Evolutionary conservation across 2,113 vertebrate species (phyloP).

Genomic region (Myanophis thanlyinensis): DNA sequence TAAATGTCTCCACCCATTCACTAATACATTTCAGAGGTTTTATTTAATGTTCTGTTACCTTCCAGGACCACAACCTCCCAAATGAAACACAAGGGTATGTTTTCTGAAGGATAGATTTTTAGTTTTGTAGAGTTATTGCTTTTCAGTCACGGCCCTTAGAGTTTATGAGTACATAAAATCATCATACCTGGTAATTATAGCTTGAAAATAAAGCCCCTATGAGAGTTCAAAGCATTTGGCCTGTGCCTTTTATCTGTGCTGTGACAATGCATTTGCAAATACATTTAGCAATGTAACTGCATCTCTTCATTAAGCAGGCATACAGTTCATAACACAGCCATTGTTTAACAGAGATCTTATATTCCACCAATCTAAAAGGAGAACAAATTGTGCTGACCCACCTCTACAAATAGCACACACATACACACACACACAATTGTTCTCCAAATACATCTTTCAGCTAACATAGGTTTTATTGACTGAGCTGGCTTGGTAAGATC

Average conservation of each 20-base stretch:
- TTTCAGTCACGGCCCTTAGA: neutral
- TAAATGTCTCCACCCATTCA: neutral
- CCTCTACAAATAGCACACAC: neutral
- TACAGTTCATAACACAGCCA: neutral
- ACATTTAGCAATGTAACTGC: neutral
- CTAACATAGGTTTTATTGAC: neutral
- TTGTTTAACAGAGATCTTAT: neutral
- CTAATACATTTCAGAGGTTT: neutral
- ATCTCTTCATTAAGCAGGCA: neutral
- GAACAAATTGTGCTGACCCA: neutral
- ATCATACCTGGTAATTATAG: constrained; percentile 8
- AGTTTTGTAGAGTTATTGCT: neutral
- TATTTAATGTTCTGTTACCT: neutral
- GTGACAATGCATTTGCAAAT: neutral
- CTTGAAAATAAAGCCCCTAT: neutral
- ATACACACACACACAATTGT: too few relatives aligned
- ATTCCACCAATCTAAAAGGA: neutral
- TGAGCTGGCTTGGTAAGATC: neutral
- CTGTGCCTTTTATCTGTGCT: neutral
- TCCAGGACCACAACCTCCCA: neutral
- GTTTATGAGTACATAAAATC: constrained; percentile 1
- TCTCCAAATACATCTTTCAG: neutral
- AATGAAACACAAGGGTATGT: neutral
- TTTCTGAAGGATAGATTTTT: neutral
- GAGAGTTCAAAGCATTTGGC: neutral